Conservation (phyloP, 2,797 vertebrate genomes). For the Enteromius fasciolatus region DNA sequence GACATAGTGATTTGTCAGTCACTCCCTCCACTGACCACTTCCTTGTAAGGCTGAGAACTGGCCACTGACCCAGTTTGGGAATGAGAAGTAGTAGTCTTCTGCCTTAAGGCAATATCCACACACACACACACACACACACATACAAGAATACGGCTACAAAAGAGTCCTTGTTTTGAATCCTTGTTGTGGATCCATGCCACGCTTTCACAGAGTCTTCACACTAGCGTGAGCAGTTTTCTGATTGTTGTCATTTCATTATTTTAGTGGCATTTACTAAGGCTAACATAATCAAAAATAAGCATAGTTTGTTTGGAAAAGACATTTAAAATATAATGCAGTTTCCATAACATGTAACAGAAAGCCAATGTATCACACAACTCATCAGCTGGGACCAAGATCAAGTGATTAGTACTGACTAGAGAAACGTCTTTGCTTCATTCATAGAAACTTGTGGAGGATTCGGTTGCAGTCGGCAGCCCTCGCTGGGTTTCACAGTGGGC, state of each 20-base stretch:
- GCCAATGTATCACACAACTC: not conserved
- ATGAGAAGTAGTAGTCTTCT: constrained; percentile 64
- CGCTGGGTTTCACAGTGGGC: constrained; percentile 97
- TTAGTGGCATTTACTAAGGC: not conserved
- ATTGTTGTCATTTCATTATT: not conserved
- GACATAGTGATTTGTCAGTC: constrained; percentile 54
- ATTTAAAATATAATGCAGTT: not conserved
- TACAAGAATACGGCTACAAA: constrained; percentile 10
- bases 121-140: constrained; percentile 22
- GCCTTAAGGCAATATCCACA: constrained; percentile 62
- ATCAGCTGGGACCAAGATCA: not conserved
- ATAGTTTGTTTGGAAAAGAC: constrained; percentile 9
- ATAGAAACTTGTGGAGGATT: constrained; percentile 77
- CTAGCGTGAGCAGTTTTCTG: not conserved
- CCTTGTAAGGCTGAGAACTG: constrained; percentile 62
- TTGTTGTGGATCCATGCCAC: constrained; percentile 1
- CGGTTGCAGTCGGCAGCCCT: constrained; percentile 76
- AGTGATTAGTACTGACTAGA: constrained; percentile 14
- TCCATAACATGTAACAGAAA: not conserved
- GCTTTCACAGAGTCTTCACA: constrained; percentile 1
- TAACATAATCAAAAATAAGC: constrained; percentile 5
- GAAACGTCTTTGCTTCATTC: constrained; percentile 38
- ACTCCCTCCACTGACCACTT: constrained; percentile 59
- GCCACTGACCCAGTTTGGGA: constrained; percentile 74
- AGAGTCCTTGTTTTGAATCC: constrained; percentile 25